Evolutionary conservation across 1,140 invertebrate species (phyloP).

Genomic region (Halyomorpha halys): DNA sequence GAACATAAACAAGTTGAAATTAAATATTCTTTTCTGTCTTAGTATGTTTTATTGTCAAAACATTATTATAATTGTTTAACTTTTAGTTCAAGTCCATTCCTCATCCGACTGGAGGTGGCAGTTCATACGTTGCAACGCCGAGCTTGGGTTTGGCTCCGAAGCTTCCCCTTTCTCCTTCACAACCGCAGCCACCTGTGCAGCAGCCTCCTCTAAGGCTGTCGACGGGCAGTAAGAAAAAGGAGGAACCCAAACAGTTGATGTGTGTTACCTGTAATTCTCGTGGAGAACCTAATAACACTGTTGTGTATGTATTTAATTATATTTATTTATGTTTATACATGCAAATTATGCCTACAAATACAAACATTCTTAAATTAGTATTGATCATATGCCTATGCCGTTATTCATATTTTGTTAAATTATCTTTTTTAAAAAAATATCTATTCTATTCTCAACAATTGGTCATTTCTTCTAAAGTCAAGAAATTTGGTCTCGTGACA

Average conservation of each 20-base stretch:
- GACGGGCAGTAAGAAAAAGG: constrained; percentile 35
- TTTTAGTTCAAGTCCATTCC: constrained; percentile 67
- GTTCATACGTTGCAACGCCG: constrained; percentile 28
- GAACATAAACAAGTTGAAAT: no score
- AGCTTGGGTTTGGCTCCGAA: constrained; percentile 20
- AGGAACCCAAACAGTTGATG: constrained; percentile 41
- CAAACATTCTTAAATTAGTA: no score
- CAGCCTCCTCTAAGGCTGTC: constrained; percentile 31
- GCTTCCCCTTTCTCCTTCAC: constrained; percentile 19
- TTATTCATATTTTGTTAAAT: no score
- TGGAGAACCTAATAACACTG: constrained; percentile 52
- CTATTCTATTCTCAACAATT: no score
- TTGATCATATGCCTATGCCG: no score
- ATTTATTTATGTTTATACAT: no score
- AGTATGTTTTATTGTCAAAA: neutral
- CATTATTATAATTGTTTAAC: neutral
- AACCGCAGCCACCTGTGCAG: constrained; percentile 19
- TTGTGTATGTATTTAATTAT: constrained; percentile 43
- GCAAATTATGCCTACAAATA: no score
- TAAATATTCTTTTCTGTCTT: no score
- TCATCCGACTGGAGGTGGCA: constrained; percentile 45
- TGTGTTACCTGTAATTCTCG: constrained; percentile 55
- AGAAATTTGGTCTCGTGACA: constrained; percentile 1
- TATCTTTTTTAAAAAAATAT: no score
- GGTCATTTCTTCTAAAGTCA: no score